These are phyloP conservation scores for Tetrapedia diversipes DNA, from an alignment of 2,888 invertebrate genomes.

Conservation along the genomic window DNA sequence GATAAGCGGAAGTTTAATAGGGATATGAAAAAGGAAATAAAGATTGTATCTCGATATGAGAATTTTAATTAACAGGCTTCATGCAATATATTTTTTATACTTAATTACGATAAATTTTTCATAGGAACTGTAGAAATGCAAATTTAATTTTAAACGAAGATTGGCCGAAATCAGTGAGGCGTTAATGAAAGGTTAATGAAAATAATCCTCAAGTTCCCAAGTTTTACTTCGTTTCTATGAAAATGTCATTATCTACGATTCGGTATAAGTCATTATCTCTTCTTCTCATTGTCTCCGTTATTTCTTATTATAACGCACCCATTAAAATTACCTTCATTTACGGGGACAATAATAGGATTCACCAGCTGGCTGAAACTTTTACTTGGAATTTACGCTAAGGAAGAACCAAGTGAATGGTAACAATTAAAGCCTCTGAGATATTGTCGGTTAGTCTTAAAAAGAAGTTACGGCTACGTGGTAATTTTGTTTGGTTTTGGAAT, in stretches of 20 bases:
- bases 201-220: slow-evolving; percentile 36
- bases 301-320: slow-evolving; percentile 42
- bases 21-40: too few relatives aligned
- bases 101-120: too few relatives aligned
- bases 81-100: too few relatives aligned
- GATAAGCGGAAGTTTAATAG: not conserved
- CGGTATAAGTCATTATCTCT: slow-evolving; percentile 34
- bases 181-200: slow-evolving; percentile 31
- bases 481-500: too few relatives aligned
- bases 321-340: slow-evolving; percentile 51
- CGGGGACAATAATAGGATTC: slow-evolving; percentile 37
- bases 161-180: not conserved
- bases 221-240: slow-evolving; percentile 13
- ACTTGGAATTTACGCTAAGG: slow-evolving; percentile 14
- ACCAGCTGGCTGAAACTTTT: slow-evolving; percentile 27
- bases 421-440: not conserved
- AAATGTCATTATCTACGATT: slow-evolving; percentile 32
- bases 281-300: slow-evolving; percentile 36
- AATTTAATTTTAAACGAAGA: not conserved
- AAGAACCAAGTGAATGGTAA: not conserved
- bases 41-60: too few relatives aligned
- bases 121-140: not conserved
- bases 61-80: too few relatives aligned
- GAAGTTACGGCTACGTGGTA: not conserved
- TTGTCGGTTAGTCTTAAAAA: slow-evolving; percentile 1